Evolutionary conservation across 2,888 invertebrate species (phyloP), one percentile per base, ranked within the genome.

Genomic region (Epinotia nisella): DNA sequence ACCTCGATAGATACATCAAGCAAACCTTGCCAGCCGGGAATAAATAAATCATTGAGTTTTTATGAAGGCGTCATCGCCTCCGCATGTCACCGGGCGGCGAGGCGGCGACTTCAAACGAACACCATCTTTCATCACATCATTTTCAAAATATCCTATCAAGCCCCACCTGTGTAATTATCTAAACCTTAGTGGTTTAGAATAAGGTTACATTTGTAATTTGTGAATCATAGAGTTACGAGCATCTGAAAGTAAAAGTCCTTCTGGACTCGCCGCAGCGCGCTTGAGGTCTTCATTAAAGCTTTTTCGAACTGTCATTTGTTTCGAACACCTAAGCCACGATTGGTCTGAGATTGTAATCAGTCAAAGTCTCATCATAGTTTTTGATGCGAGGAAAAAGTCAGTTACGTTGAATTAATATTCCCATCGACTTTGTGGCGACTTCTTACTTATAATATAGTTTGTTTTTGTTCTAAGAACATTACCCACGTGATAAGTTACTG

Each of bases 1-100:
- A 51, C 39, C 35, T 49, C 35, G 79, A 85, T 84, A 82, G 80
- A 82, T 75, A 79, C 81, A 79, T 83, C 81, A 83, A 78, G 78
- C 76, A 77, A 78, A 72, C 71, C 79, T 67, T 39, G 49, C 75
- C 78, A 80, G 82, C 78, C 76, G 74, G 81, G 84, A 84, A 90
- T 93, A 92, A 92, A 92, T 92, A 92, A 92, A 92, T 92, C 92
- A 91, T 88, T 84, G 83, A 80, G 87, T 91, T 93, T 92, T 93
- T 93, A 91, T 92, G 89, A 87, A 90, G 85, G 89, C 87, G 85
- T 91, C 91, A 90, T 89, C 92, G 90, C 89, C 89, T 92, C 85
- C 78, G 83, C 86, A 80, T 90, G 89, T 90, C 91, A 86, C 84
- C 83, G 83, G 70, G 74, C 79, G 80, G 80, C 78, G 71, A 71